Evolutionary conservation across 2,113 vertebrate genomes (phyloP).

Genomic region (Pseudonaja textilis): DNA sequence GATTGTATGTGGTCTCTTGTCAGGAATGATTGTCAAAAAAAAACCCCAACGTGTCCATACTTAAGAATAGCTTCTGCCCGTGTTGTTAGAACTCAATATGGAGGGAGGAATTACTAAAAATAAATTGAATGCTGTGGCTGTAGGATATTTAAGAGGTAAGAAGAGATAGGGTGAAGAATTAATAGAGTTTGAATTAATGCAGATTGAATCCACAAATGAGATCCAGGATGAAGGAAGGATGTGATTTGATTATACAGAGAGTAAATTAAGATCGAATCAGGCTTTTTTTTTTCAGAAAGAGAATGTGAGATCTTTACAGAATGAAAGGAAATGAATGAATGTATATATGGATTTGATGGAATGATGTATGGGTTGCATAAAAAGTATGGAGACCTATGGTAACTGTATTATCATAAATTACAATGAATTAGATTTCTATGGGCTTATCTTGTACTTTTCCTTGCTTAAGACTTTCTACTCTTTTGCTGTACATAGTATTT

Average conservation of each 20-base stretch:
- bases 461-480: neutral
- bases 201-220: neutral
- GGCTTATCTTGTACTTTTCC: neutral
- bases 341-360: neutral
- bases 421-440: neutral
- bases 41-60: neutral
- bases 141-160: neutral
- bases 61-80: neutral
- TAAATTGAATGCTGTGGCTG: neutral
- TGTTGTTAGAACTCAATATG: neutral
- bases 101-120: neutral
- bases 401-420: neutral
- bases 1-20: neutral
- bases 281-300: neutral
- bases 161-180: neutral
- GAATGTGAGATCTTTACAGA: neutral
- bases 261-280: neutral
- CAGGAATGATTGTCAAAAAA: neutral
- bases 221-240: neutral
- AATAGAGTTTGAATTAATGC: neutral
- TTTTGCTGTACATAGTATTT: neutral
- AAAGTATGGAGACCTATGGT: neutral
- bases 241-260: neutral
- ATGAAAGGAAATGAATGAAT: neutral
- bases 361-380: neutral